A percentile compares a stretch with the other conserved stretches of the same genome.
Conservation (phyloP, 35 echinoderm and acorn worm species). For the Chiridota heheva region DNA sequence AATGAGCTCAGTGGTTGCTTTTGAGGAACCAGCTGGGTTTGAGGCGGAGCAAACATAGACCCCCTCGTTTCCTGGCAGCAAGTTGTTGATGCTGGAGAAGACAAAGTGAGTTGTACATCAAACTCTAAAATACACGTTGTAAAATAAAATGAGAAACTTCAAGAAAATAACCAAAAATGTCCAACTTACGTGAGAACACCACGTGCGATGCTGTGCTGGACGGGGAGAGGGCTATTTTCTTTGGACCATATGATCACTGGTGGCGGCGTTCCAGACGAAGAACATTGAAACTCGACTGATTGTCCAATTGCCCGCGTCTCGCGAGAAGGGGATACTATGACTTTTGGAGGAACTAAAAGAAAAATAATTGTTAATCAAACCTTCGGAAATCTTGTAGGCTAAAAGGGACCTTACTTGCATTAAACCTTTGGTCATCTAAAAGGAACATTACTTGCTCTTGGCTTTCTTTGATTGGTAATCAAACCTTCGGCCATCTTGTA, state of each 20-base stretch:
- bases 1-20: constrained; percentile 48
- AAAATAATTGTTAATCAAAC: not conserved
- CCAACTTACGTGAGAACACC: constrained; percentile 87
- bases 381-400: not conserved
- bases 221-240: constrained; percentile 55
- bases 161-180: no score
- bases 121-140: not conserved
- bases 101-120: not conserved
- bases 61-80: constrained; percentile 67
- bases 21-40: constrained; percentile 69
- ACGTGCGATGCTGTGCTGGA: constrained; percentile 68
- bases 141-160: no score
- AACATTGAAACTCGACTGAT: constrained; percentile 83
- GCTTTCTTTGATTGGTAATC: no score
- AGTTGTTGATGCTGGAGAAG: constrained; percentile 62
- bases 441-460: no score
- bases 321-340: constrained; percentile 43
- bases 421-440: no score
- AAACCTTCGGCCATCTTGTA: no score
- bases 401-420: no score
- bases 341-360: constrained; percentile 71
- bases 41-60: constrained; percentile 77
- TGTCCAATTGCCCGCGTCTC: constrained; percentile 77
- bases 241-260: constrained; percentile 77
- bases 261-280: constrained; percentile 66